Evolutionary conservation across 2,888 invertebrate species (phyloP).

Genomic region (Epirrita christyi): DNA sequence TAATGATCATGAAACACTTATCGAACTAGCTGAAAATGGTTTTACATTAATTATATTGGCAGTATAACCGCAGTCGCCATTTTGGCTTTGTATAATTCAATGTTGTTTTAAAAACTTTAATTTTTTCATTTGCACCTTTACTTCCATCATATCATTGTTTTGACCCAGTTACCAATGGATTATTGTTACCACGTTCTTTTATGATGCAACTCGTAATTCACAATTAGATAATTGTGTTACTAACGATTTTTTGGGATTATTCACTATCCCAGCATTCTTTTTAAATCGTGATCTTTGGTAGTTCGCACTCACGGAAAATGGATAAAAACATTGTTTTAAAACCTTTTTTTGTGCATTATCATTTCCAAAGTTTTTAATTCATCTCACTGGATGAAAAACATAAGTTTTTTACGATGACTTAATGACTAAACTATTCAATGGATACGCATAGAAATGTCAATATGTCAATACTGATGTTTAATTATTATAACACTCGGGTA

Average conservation of each 20-base stretch:
- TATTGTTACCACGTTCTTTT: too few relatives aligned
- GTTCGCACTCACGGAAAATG: background rate
- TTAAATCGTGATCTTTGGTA: constrained; percentile 11
- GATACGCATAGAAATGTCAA: background rate
- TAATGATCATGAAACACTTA: constrained; percentile 5
- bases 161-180: background rate
- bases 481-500: background rate
- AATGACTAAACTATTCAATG: background rate
- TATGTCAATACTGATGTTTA: background rate
- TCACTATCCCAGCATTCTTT: constrained; percentile 5
- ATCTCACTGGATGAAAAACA: background rate
- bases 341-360: background rate
- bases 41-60: constrained; percentile 20
- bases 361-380: background rate
- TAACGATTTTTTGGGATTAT: background rate
- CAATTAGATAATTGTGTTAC: too few relatives aligned
- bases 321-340: background rate
- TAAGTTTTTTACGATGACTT: background rate
- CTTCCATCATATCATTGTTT: background rate
- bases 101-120: constrained; percentile 1
- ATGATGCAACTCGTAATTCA: too few relatives aligned
- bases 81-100: background rate
- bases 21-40: constrained; percentile 9
- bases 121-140: background rate
- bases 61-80: constrained; percentile 20